Percentiles rank a stretch among this genome's conserved stretches.
phyloP scores from a whole-genome alignment of 2,888 invertebrate species.

The Syrphus vitripennis region DNA sequence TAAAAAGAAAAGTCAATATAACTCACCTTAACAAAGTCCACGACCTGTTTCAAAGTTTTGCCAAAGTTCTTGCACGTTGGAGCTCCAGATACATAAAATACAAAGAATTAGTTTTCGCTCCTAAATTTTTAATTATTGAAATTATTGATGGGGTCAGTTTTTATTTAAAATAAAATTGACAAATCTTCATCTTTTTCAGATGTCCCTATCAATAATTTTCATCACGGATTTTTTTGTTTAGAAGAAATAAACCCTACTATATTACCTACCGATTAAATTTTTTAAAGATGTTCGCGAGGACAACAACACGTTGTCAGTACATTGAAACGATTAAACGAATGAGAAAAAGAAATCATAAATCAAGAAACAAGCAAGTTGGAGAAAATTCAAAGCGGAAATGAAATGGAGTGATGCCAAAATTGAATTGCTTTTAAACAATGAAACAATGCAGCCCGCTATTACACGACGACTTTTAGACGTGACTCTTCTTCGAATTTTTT shows the following conservation, averaged over 20 bases:
- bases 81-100: background rate
- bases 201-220: slow-evolving; percentile 66
- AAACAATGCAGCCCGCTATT: too few species aligned
- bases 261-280: background rate
- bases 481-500: too few species aligned
- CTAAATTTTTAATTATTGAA: background rate
- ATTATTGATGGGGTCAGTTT: background rate
- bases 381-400: background rate
- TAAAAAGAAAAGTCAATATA: too few species aligned
- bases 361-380: too few species aligned
- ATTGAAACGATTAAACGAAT: background rate
- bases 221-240: slow-evolving; percentile 11
- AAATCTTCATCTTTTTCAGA: slow-evolving; percentile 71
- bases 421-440: too few species aligned
- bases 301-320: background rate
- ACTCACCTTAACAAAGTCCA: background rate
- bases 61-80: background rate
- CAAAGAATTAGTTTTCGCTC: background rate
- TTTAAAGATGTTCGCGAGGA: background rate
- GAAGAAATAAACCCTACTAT: background rate
- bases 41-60: background rate
- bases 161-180: slow-evolving; percentile 20
- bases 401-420: background rate
- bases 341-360: background rate
- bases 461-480: too few species aligned